A percentile compares a stretch with the other conserved stretches of the same genome.
Evolutionary conservation across 2,797 vertebrate species (phyloP).

Genomic region (Rhincodon typus): DNA sequence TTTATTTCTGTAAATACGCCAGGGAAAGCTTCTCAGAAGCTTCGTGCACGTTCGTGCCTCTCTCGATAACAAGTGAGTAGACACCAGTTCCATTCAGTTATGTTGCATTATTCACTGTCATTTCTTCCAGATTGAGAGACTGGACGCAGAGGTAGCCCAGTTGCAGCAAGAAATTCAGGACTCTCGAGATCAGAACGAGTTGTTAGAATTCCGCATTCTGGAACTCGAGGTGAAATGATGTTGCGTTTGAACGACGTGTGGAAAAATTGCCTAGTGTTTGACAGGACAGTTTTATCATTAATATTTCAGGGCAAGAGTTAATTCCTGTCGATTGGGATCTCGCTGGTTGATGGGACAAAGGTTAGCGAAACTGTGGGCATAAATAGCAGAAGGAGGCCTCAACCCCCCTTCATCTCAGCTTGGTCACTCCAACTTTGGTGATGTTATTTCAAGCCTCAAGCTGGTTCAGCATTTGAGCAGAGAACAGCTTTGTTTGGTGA

Average conservation of each 20-base stretch:
- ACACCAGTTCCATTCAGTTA: too few relatives aligned
- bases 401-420: neutral
- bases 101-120: neutral
- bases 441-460: neutral
- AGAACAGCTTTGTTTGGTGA: neutral
- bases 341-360: too few relatives aligned
- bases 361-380: neutral
- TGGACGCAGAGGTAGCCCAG: conserved; percentile 71
- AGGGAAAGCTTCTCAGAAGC: neutral
- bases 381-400: neutral
- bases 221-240: conserved; percentile 79
- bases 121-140: conserved; percentile 77
- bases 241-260: neutral
- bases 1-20: neutral
- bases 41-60: neutral
- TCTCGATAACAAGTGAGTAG: neutral
- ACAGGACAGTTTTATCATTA: neutral
- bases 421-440: neutral
- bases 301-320: neutral
- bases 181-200: conserved; percentile 92
- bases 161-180: conserved; percentile 89
- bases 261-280: neutral
- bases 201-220: conserved; percentile 91
- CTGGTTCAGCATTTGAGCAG: neutral
- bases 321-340: neutral